phyloP scores from a whole-genome alignment of 2,797 vertebrate genomes.

The Cossypha heuglini region DNA sequence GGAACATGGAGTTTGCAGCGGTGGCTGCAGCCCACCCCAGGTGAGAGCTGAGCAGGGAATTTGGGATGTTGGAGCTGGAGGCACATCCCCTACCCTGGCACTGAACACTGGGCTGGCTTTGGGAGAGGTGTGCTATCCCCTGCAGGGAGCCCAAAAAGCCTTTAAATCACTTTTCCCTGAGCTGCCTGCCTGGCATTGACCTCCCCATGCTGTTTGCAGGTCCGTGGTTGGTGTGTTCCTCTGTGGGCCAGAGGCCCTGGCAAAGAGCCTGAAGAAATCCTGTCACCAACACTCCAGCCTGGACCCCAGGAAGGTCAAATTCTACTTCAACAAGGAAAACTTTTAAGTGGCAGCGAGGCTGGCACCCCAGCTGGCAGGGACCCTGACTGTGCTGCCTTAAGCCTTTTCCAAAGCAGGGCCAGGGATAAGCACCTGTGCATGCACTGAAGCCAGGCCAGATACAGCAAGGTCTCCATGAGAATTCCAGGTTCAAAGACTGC shows the following conservation, averaged over 20 bases:
- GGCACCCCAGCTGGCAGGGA: rapidly evolving
- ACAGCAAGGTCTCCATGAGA: not conserved
- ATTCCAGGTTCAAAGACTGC: not conserved
- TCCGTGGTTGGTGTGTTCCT: slow-evolving; percentile 89
- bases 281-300: slow-evolving; percentile 86
- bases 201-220: slow-evolving; percentile 53
- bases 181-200: rapidly evolving
- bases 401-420: not conserved
- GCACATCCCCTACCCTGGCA: not conserved
- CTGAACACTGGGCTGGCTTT: not conserved
- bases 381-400: not conserved
- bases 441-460: not conserved
- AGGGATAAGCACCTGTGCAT: rapidly evolving
- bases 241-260: slow-evolving; percentile 82
- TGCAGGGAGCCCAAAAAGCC: not conserved
- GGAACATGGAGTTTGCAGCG: slow-evolving; percentile 87
- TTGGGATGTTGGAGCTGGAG: rapidly evolving
- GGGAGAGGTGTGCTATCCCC: not conserved
- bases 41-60: slow-evolving; percentile 68
- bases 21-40: slow-evolving; percentile 85
- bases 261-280: slow-evolving; percentile 79
- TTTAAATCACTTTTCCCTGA: not conserved
- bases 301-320: slow-evolving; percentile 89
- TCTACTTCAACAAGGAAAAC: slow-evolving; percentile 96
- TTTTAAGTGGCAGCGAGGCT: slow-evolving; percentile 74